Evolutionary conservation across 2,888 invertebrate genomes (phyloP).

Genomic region (Caenorhabditis zanzibari): DNA sequence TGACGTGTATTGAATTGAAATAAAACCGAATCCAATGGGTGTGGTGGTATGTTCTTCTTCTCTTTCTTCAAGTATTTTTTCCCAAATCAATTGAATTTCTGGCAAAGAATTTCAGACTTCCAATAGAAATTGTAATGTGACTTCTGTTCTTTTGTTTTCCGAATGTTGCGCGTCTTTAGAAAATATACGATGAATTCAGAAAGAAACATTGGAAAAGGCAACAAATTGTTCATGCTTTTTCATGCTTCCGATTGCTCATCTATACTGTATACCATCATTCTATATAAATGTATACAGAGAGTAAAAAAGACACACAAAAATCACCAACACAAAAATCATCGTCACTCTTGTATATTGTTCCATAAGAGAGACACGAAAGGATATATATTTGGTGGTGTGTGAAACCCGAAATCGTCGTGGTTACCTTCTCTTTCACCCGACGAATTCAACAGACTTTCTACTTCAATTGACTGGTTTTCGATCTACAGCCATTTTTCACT

Average conservation of each 20-base stretch:
- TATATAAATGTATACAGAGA: constrained; percentile 34
- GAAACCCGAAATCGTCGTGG: constrained; percentile 58
- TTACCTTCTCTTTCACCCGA: constrained; percentile 18
- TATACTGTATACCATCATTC: constrained; percentile 44
- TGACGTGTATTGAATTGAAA: constrained; percentile 34
- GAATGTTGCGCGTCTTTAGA: constrained; percentile 21
- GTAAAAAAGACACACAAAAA: constrained; percentile 11
- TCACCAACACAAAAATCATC: constrained; percentile 15
- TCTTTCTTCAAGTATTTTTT: no score
- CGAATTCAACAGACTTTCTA: constrained; percentile 34
- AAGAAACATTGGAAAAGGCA: constrained; percentile 26
- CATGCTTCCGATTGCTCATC: constrained; percentile 58
- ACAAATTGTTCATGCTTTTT: constrained; percentile 24
- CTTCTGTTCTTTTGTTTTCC: constrained; percentile 49
- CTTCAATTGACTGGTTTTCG: constrained; percentile 55
- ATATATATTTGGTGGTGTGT: constrained; percentile 56
- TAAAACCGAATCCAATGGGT: constrained; percentile 40
- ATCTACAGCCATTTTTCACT: constrained; percentile 39
- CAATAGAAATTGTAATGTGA: constrained; percentile 18
- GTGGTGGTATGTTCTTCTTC: constrained; percentile 30
- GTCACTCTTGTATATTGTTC: constrained; percentile 40
- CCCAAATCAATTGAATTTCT: constrained; percentile 13
- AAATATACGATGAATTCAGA: constrained; percentile 16
- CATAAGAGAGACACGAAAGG: constrained; percentile 51
- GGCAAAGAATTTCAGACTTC: constrained; percentile 31